phyloP scores from a whole-genome alignment of 1,140 invertebrate species.

The Spodoptera litura region DNA sequence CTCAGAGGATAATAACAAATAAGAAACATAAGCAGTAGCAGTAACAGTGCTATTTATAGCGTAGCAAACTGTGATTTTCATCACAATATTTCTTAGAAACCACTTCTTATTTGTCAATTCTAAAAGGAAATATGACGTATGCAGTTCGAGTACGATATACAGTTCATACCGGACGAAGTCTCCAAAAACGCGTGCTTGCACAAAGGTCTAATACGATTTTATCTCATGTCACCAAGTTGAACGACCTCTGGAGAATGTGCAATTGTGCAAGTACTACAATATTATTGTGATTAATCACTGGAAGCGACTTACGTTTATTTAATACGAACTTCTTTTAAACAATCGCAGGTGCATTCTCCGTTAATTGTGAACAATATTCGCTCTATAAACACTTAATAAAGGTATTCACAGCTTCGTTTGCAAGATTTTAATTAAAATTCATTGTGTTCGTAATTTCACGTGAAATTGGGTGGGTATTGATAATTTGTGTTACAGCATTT shows the following conservation, averaged over 20 bases:
- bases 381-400: conserved; percentile 22
- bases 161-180: conserved; percentile 6
- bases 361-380: conserved; percentile 30
- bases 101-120: neutral
- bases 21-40: too few species aligned
- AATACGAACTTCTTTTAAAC: neutral
- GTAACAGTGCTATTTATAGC: neutral
- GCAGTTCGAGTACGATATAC: neutral
- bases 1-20: too few species aligned
- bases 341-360: conserved; percentile 6
- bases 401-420: conserved; percentile 4
- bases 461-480: neutral
- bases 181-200: conserved; percentile 19
- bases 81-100: neutral
- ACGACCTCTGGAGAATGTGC: conserved; percentile 15
- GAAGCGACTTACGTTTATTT: neutral
- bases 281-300: conserved; percentile 13
- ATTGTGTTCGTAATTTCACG: neutral
- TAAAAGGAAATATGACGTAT: conserved; percentile 9
- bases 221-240: conserved; percentile 33
- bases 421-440: conserved; percentile 7
- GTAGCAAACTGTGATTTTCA: neutral
- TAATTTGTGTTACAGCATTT: too few species aligned
- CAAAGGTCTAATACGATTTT: conserved; percentile 11
- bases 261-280: conserved; percentile 7